Evolutionary conservation across 2,888 invertebrate genomes (phyloP), one percentile per base, ranked within the genome.

Genomic region (Pilophorus perplexus): DNA sequence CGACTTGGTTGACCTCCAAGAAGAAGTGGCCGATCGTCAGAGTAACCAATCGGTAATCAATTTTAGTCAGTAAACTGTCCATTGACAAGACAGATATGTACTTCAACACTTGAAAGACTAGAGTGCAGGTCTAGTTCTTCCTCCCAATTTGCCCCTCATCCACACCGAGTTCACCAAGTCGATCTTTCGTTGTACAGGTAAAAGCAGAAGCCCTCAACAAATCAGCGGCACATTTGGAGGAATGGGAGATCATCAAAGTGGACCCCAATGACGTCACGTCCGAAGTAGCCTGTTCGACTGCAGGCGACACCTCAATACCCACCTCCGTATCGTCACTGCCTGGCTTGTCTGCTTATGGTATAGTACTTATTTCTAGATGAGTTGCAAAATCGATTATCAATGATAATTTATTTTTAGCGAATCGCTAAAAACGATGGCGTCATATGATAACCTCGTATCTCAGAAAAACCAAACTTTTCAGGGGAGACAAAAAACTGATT

Each of bases 241-340:
- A 70, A n/a, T 70, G 70, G 70, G 70, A 70, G 25, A 64, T 70
- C 2, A 70, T 70, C 14, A 67, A 67, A 46, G 70, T 70, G 8
- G 69, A 70, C 46, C 70, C 70, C 12, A 68, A 68, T 38, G 57
- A 44, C 8, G 44, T 22, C 12, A 62, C 62, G 3, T 25, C 62
- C 16, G 62, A 62, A 48, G 62, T 44, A 14, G 48, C 62, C 14
- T 62, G 48, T 48, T 62, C 62, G 2, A 46, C 62, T 33, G 62
- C 48, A 8, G 16, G 4, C 8, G 48, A 62, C 8, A 8, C 33
- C 1, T 16, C 60, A n/a, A 46, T 62, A 20, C 33, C 44, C 12
- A 33, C 62, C 2, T 62, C 62, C 10, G 46, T 62, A 1, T n/a
- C 62, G 20, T 20, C 62, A 3, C 25, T 62, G 8, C 46, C 62